Conservation (phyloP, 2,113 vertebrate species). For the Rhinoderma darwinii region DNA sequence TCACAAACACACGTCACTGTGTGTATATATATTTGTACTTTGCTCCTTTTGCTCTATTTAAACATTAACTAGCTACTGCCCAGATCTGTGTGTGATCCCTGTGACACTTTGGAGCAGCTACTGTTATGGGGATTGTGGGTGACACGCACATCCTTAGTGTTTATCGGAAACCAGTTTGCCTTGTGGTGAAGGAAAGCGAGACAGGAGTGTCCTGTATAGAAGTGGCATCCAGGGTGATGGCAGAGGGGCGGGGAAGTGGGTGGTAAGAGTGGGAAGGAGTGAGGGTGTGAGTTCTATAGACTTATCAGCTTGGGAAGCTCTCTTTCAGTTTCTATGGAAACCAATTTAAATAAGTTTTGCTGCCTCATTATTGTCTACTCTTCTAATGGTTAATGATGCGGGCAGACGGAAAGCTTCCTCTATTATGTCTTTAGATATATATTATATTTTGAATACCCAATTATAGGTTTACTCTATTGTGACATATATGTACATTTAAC, state of each 20-base stretch:
- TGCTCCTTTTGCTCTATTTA: not conserved
- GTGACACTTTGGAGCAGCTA: slow-evolving; percentile 2
- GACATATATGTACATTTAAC: too few relatives aligned
- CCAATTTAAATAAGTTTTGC: slow-evolving; percentile 50
- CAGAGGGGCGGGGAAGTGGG: slow-evolving; percentile 57
- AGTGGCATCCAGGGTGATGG: slow-evolving; percentile 49
- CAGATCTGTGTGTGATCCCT: not conserved
- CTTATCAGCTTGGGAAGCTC: slow-evolving; percentile 48
- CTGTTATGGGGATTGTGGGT: not conserved
- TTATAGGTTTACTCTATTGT: too few relatives aligned
- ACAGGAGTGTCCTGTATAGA: slow-evolving; percentile 56
- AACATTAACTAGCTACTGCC: not conserved
- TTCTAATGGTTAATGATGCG: not conserved
- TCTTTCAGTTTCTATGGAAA: slow-evolving; percentile 53
- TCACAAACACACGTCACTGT: too few relatives aligned
- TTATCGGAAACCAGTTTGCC: slow-evolving; percentile 50
- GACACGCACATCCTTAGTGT: slow-evolving; percentile 22
- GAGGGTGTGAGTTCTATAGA: slow-evolving; percentile 27
- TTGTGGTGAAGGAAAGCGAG: slow-evolving; percentile 43
- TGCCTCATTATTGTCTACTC: not conserved
- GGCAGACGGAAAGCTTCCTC: too few relatives aligned
- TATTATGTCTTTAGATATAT: too few relatives aligned
- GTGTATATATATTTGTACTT: not conserved
- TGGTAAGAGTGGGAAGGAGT: slow-evolving; percentile 57
- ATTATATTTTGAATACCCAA: too few relatives aligned